Evolutionary conservation across 2,888 invertebrate species (phyloP), one percentile per base, ranked within the genome.

Genomic region (Drosophila subsilvestris): DNA sequence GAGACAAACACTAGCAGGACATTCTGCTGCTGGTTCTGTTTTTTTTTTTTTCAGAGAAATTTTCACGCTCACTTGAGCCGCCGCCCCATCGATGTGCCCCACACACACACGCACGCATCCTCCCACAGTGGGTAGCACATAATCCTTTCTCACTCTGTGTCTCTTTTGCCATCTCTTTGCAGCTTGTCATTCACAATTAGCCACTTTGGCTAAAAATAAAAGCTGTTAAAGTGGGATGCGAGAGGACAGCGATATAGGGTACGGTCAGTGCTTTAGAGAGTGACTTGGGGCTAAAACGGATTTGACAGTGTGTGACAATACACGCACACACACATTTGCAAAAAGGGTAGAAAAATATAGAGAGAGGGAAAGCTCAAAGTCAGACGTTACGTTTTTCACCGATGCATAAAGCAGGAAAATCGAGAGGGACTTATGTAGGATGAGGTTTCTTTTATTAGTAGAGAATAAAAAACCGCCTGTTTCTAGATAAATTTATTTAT

Each of bases 151-250:
- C 32, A 18, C 43, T 29, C 43, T 27, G 5, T 17, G 42, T 9
- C 37, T 0, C 48, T 29, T 2, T 37, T 14, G 37, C 62, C 69
- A 73, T 75, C 69, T 22, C 79, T 48, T 27, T 45, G 58, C 43
- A 53, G 66, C 65, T 62, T 83, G 82, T 83, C 86, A 85, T 74
- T 87, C 79, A 87, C 86, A 87, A 86, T 86, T 87, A 84, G 81
- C 86, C 70, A 76, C 78, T 55, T 37, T 70, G 76, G 78, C 80
- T 84, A 80, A 84, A 86, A 86, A 85, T 85, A 85, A 74, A 76
- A 77, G 74, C 47, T 37, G 44, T 65, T 74, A 63, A 58, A 71
- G 54, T 63, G 67, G 58, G 48, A 56, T 22, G 47, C 49, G 51
- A n/a, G 9, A 27, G 42, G n/a, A 44, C 37, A 48, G 10, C 43